Percentiles rank a stretch among this genome's conserved stretches.
Conservation (phyloP, 2,888 invertebrate species). For the Drosophila heteroneura region DNA sequence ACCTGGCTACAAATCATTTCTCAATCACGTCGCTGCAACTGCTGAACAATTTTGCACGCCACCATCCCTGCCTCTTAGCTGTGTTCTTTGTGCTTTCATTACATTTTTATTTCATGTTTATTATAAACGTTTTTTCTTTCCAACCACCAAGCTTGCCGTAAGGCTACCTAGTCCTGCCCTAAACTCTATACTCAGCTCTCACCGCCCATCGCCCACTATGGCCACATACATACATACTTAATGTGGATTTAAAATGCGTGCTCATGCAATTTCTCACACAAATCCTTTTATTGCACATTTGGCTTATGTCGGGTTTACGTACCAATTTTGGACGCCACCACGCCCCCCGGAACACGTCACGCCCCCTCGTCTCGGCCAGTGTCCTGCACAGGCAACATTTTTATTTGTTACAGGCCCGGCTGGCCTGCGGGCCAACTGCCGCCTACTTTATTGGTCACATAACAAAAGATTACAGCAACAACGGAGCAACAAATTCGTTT, state of each 20-base stretch:
- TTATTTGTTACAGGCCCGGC: slow-evolving; percentile 45
- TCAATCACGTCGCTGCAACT: slow-evolving; percentile 55
- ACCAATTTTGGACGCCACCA: slow-evolving; percentile 69
- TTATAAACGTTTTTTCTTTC: slow-evolving; percentile 50
- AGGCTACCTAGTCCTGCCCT: slow-evolving; percentile 19
- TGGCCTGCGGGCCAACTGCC: slow-evolving; percentile 66
- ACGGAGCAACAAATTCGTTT: slow-evolving; percentile 53
- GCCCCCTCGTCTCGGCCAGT: slow-evolving; percentile 42
- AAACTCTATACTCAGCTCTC: not conserved
- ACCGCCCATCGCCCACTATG: slow-evolving; percentile 33
- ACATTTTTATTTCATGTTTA: slow-evolving; percentile 66
- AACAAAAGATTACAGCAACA: slow-evolving; percentile 78
- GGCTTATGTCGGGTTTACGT: slow-evolving; percentile 79
- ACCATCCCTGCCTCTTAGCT: not conserved
- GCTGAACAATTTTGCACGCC: slow-evolving; percentile 61
- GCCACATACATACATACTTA: slow-evolving; percentile 62
- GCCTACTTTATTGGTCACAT: slow-evolving; percentile 81
- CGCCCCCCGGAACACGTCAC: slow-evolving; percentile 17
- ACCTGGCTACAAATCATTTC: slow-evolving; percentile 61
- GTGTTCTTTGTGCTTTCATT: slow-evolving; percentile 43
- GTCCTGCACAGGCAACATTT: slow-evolving; percentile 44
- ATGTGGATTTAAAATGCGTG: slow-evolving; percentile 81
- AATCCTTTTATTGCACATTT: slow-evolving; percentile 82
- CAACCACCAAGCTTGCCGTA: slow-evolving; percentile 9
- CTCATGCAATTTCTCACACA: slow-evolving; percentile 81